phyloP scores from a whole-genome alignment of 2,888 invertebrate species.

The Muscina levida region DNA sequence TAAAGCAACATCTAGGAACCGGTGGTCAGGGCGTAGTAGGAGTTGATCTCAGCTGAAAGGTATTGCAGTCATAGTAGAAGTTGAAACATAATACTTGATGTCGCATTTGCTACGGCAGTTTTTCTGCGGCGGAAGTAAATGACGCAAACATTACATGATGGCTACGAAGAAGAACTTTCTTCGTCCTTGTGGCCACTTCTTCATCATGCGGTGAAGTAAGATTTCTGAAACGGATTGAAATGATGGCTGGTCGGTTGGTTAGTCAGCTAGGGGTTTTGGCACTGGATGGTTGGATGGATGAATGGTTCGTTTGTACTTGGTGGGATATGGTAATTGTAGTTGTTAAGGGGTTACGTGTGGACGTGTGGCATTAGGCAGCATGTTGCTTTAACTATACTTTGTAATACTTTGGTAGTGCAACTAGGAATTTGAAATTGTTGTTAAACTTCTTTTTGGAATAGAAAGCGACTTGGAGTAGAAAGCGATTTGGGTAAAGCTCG shows the following conservation, averaged over 20 bases:
- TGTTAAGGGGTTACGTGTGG: background rate
- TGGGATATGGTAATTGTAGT: no score
- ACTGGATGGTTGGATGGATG: background rate
- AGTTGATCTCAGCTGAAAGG: background rate
- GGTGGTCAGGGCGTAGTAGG: background rate
- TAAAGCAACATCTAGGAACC: background rate
- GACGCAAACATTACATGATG: slow-evolving; percentile 60
- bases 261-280: background rate
- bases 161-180: slow-evolving; percentile 27
- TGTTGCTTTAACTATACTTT: background rate
- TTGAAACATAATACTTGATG: slow-evolving; percentile 57
- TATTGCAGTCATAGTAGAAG: slow-evolving; percentile 45
- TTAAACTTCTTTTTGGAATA: no score
- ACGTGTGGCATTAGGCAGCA: background rate
- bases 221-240: slow-evolving; percentile 8
- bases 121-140: slow-evolving; percentile 62
- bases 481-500: no score
- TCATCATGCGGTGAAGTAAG: background rate
- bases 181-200: background rate
- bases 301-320: slow-evolving; percentile 1
- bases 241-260: background rate
- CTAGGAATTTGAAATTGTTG: no score
- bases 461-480: no score
- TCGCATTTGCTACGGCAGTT: slow-evolving; percentile 61
- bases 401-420: background rate